Conservation (phyloP, 2,113 vertebrate genomes). For the Sialia sialis region DNA sequence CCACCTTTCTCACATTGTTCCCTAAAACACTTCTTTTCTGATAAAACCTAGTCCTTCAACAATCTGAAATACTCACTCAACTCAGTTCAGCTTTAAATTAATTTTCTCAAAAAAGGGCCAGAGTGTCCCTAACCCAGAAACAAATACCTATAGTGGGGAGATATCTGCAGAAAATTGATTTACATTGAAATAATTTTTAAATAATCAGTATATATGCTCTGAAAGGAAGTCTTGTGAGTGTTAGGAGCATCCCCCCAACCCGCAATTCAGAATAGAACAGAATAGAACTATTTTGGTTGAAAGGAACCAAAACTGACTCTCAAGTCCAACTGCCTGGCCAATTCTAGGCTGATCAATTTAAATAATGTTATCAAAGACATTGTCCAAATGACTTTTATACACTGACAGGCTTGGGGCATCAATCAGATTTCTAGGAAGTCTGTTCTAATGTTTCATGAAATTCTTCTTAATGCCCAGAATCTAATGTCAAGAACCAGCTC, state of each 20-base stretch:
- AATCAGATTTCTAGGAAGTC: neutral
- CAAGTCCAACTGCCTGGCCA: neutral
- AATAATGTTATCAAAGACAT: neutral
- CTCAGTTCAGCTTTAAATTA: neutral
- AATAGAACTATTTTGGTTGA: neutral
- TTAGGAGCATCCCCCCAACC: neutral
- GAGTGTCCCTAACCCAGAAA: neutral
- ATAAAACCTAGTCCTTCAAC: neutral
- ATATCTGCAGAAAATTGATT: neutral
- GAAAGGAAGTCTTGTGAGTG: neutral
- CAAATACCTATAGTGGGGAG: neutral
- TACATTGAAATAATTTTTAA: neutral
- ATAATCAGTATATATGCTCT: neutral
- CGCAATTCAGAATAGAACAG: neutral
- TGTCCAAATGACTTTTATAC: neutral
- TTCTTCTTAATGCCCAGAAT: neutral
- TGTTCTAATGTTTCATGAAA: neutral
- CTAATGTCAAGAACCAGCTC: neutral
- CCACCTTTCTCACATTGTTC: neutral
- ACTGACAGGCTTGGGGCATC: neutral
- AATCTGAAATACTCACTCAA: rapidly evolving
- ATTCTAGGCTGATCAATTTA: neutral
- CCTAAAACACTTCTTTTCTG: neutral
- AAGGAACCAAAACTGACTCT: neutral
- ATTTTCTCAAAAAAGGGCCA: neutral